Base-by-base conservation (phyloP, 2,797 vertebrate species). In the Artibeus jamaicensis region DNA sequence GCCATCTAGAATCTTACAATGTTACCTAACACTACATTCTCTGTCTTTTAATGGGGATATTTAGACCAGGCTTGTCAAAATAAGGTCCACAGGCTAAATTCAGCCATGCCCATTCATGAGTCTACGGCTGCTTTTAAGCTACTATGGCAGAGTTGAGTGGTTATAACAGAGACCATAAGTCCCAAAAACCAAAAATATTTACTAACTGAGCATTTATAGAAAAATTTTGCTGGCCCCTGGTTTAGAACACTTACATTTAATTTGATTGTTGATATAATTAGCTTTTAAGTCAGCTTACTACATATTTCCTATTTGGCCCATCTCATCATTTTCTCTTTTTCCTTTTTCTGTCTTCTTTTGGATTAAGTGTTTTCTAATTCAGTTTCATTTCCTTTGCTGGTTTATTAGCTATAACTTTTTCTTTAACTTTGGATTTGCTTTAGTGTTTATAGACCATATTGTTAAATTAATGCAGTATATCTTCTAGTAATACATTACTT, bases 131-230 rank as follows among this genome's bases (percentile, higher is more conserved):
- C 22, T 65, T 77, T 84, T 73, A 78, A 55, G 11, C 14, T 59
- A 82, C 4, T 19, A 18, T 67, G 37, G 53, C 62, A 68, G 48
- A 79, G 55, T 11, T 65, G 87, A 93, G 22, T n/a, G 73, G 15
- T 67, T 86, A 15, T 34, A 65, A 89, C 44, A 91, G 26, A 78
- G 39, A 78, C 32, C 53, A 0, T 42, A 62, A 46, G 50, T 59
- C 12, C 39, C 29, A 88, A 22, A 79, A 65, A 87, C 26, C 37
- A 48, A 92, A 93, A 91, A 79, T 84, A 84, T 84, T 90, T 86
- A 77, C 50, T 88, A 62, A 77, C 16, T 19, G 16, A 16, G 37
- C 15, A 21, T 86, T 68, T 83, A 71, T 0, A 81, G 29, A 55
- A 65, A 62, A 90, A 67, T 46, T 71, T 46, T 87, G 24, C 32